Evolutionary conservation across 1,140 invertebrate genomes (phyloP).

Genomic region (Euura lappo): DNA sequence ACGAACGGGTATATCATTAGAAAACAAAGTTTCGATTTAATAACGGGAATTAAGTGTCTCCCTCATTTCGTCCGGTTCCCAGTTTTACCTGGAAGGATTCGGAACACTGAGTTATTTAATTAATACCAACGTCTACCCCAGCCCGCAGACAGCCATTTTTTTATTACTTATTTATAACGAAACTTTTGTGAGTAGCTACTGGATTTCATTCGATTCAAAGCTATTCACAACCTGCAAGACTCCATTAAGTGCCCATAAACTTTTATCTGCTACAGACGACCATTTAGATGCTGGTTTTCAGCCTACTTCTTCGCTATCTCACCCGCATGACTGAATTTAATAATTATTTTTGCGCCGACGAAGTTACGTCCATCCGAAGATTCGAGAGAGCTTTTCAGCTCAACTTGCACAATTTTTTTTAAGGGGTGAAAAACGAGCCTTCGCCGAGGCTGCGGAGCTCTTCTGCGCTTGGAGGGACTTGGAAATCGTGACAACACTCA

Average conservation of each 20-base stretch:
- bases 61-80: not conserved
- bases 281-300: not conserved
- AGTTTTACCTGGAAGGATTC: not conserved
- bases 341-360: not conserved
- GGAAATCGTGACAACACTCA: no score
- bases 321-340: not conserved
- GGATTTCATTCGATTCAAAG: not conserved
- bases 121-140: not conserved
- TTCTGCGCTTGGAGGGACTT: no score
- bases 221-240: not conserved
- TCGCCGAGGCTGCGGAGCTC: no score
- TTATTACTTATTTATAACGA: conserved; percentile 6
- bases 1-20: not conserved
- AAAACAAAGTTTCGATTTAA: not conserved
- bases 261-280: conserved; percentile 7
- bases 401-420: not conserved
- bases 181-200: not conserved
- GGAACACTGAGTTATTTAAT: not conserved
- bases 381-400: not conserved
- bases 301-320: conserved; percentile 1
- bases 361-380: not conserved
- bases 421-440: no score
- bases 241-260: not conserved
- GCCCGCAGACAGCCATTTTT: not conserved
- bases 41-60: not conserved